These are phyloP conservation scores for Amblyopsis hoosieri DNA, from an alignment of 2,797 vertebrate species.

Conservation along the genomic window DNA sequence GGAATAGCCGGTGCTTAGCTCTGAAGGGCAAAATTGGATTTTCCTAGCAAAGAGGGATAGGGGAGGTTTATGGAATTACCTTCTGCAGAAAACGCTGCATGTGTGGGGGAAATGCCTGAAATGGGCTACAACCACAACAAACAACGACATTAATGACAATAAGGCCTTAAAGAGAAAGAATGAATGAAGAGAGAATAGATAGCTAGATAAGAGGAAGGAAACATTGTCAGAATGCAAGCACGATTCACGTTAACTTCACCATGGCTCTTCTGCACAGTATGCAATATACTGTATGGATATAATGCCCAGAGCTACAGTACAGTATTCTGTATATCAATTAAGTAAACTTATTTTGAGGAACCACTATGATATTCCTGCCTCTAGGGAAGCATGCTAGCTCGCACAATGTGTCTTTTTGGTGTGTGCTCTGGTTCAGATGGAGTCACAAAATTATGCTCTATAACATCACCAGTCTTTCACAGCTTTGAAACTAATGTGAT, in stretches of 20 bases:
- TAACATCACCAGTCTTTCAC: no score
- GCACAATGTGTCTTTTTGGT: no score
- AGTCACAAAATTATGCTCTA: no score
- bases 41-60: constrained; percentile 59
- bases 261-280: neutral
- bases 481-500: no score
- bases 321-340: neutral
- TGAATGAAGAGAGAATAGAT: no score
- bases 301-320: neutral
- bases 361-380: constrained; percentile 1
- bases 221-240: no score
- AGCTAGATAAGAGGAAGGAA: no score
- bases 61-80: constrained; percentile 68
- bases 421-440: no score
- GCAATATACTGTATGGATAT: neutral
- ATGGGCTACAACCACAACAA: no score
- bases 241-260: no score
- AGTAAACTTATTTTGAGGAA: constrained; percentile 15
- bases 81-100: constrained; percentile 31
- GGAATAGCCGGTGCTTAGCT: constrained; percentile 63
- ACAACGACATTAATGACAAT: no score
- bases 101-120: constrained; percentile 2
- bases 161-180: no score
- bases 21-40: constrained; percentile 74
- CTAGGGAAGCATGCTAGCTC: neutral